phyloP scores from a whole-genome alignment of 2,113 vertebrate genomes.

The Anguilla japonica region DNA sequence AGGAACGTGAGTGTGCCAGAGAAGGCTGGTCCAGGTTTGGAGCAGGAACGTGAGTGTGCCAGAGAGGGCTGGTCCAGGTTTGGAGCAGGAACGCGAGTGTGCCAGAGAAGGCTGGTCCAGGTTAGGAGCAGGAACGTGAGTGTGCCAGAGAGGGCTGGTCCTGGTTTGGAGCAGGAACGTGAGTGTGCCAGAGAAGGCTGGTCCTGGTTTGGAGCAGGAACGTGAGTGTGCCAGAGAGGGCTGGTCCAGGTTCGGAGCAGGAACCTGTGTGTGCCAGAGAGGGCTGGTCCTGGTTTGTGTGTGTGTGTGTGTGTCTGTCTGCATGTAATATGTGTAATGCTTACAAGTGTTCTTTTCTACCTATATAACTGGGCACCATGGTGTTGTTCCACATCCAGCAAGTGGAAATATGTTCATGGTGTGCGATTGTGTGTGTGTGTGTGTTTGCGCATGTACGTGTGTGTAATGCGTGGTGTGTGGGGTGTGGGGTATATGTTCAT shows the following conservation, averaged over 20 bases:
- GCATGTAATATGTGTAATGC: slow-evolving; percentile 1
- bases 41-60: not conserved
- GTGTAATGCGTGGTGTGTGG: slow-evolving; percentile 13
- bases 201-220: not conserved
- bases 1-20: too few species aligned
- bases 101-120: too few species aligned
- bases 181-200: not conserved
- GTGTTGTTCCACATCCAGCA: too few species aligned
- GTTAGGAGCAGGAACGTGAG: too few species aligned
- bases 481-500: not conserved
- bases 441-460: not conserved
- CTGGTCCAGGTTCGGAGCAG: too few species aligned
- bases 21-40: too few species aligned
- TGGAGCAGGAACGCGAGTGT: too few species aligned
- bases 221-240: too few species aligned
- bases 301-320: not conserved
- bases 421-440: slow-evolving; percentile 19
- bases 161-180: not conserved
- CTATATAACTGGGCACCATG: too few species aligned
- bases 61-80: not conserved
- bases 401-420: not conserved
- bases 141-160: not conserved
- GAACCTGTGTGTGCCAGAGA: not conserved
- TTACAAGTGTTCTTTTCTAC: not conserved
- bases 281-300: not conserved